Evolutionary conservation across 1,140 invertebrate species (phyloP).

Genomic region (Maniola jurtina): DNA sequence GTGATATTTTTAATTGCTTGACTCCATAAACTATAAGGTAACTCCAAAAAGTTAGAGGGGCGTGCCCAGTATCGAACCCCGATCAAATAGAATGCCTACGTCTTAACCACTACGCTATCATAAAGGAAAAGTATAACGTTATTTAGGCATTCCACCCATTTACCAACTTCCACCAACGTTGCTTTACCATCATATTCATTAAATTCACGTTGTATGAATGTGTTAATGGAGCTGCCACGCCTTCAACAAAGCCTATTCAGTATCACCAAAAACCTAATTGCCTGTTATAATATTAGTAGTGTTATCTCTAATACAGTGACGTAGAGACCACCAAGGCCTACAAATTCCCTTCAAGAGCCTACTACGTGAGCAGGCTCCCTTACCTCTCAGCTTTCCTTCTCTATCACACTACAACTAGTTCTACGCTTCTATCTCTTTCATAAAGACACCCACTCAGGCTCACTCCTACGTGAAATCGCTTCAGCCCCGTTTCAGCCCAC

Average conservation of each 20-base stretch:
- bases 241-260: slow-evolving; percentile 1
- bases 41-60: too few species aligned
- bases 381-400: slow-evolving; percentile 5
- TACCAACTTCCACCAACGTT: too few species aligned
- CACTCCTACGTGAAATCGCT: slow-evolving; percentile 26
- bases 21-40: too few species aligned
- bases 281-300: slow-evolving; percentile 12
- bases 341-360: slow-evolving; percentile 31
- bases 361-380: slow-evolving; percentile 30
- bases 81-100: too few species aligned
- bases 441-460: slow-evolving; percentile 28
- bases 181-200: too few species aligned
- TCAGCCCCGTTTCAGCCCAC: slow-evolving; percentile 26
- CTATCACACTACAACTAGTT: slow-evolving; percentile 12
- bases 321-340: slow-evolving; percentile 24
- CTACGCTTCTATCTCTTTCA: slow-evolving; percentile 15
- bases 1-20: too few species aligned
- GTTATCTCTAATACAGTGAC: slow-evolving; percentile 21
- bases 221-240: neutral
- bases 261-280: slow-evolving; percentile 3
- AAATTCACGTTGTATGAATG: neutral
- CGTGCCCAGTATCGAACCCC: too few species aligned
- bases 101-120: too few species aligned
- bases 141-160: too few species aligned
- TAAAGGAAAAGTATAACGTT: too few species aligned